These are phyloP conservation scores for Ctenoplectra terminalis DNA, from an alignment of 1,140 invertebrate genomes.

Conservation along the genomic window DNA sequence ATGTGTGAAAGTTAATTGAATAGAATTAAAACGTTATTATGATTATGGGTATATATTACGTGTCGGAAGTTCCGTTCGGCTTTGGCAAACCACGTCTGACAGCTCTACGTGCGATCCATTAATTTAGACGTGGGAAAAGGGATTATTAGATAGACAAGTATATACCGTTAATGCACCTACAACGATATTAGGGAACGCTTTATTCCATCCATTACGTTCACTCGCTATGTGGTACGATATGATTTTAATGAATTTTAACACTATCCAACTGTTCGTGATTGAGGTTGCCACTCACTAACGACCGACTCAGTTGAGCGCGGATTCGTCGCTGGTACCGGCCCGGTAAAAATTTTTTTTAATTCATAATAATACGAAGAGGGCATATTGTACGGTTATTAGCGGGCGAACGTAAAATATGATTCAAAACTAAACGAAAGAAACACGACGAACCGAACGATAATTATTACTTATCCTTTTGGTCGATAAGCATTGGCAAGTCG, in stretches of 20 bases:
- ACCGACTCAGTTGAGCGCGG: too few species aligned
- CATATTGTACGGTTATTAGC: too few species aligned
- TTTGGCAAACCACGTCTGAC: conserved; percentile 22
- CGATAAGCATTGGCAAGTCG: too few species aligned
- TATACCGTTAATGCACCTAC: conserved; percentile 25
- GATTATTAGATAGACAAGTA: conserved; percentile 35
- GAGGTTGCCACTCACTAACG: too few species aligned
- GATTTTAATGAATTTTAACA: neutral
- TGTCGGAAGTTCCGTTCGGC: conserved; percentile 11
- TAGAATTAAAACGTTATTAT: conserved; percentile 15
- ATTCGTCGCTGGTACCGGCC: too few species aligned
- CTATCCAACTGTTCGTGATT: neutral
- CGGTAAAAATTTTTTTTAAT: too few species aligned
- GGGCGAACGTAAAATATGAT: too few species aligned
- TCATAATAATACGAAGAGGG: too few species aligned
- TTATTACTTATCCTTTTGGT: too few species aligned
- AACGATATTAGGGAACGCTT: conserved; percentile 22
- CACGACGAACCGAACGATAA: too few species aligned
- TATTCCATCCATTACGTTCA: neutral
- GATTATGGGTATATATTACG: neutral
- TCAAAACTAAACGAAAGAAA: too few species aligned
- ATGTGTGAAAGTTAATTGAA: neutral
- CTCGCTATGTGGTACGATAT: neutral
- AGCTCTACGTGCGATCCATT: conserved; percentile 22
- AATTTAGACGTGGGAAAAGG: conserved; percentile 42